Evolutionary conservation across 2,888 invertebrate genomes (phyloP).

Genomic region (Malacosoma neustria): DNA sequence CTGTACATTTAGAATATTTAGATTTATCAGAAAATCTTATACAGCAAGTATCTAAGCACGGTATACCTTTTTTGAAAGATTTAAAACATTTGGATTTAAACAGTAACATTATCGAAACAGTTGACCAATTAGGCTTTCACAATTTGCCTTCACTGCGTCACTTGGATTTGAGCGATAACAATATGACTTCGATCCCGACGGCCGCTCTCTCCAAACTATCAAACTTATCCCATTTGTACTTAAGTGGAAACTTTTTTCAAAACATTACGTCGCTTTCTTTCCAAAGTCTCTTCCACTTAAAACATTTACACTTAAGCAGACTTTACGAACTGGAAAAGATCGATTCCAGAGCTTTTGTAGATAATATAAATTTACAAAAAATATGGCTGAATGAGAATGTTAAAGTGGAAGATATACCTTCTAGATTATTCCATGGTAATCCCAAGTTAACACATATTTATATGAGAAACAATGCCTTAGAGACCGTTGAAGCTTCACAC

Average conservation of each 20-base stretch:
- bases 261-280: constrained; percentile 85
- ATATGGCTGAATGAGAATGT: constrained; percentile 87
- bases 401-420: constrained; percentile 82
- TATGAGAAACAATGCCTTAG: constrained; percentile 83
- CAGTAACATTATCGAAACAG: constrained; percentile 83
- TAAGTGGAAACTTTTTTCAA: constrained; percentile 86
- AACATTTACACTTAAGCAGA: constrained; percentile 82
- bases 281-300: constrained; percentile 87
- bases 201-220: constrained; percentile 84
- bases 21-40: constrained; percentile 88
- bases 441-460: constrained; percentile 85
- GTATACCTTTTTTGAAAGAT: constrained; percentile 82
- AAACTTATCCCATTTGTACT: constrained; percentile 82
- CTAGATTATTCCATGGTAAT: constrained; percentile 88
- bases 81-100: constrained; percentile 81
- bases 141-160: constrained; percentile 82
- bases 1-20: constrained; percentile 80
- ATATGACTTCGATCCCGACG: constrained; percentile 85
- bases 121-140: constrained; percentile 83
- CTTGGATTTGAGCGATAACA: constrained; percentile 87
- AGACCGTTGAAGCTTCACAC: constrained; percentile 85
- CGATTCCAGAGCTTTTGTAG: constrained; percentile 87
- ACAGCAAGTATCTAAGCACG: constrained; percentile 80
- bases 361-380: constrained; percentile 87
- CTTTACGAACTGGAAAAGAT: constrained; percentile 79